Percentiles rank a stretch among this genome's conserved stretches.
These are phyloP conservation scores for Otocyon megalotis DNA, from an alignment of 2,113 vertebrate genomes.

Conservation along the genomic window DNA sequence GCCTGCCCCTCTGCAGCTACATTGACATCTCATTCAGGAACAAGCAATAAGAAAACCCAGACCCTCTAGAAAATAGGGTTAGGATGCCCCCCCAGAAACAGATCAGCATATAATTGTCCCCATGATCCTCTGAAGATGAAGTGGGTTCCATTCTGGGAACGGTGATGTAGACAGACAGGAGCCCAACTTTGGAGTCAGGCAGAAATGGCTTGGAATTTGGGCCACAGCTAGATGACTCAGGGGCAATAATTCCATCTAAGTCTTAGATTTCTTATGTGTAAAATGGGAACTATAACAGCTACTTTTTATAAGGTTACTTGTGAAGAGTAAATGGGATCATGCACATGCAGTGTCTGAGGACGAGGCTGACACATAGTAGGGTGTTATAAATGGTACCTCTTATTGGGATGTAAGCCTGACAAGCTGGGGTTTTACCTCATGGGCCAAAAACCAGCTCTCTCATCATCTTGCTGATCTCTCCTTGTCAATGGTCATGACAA, in stretches of 20 bases:
- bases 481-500: not conserved
- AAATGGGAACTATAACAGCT: not conserved
- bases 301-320: not conserved
- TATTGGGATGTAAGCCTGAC: not conserved
- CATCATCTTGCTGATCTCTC: not conserved
- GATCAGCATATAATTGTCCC: not conserved
- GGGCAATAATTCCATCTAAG: not conserved
- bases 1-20: not conserved
- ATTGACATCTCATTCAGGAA: not conserved
- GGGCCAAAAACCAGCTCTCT: not conserved
- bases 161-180: not conserved
- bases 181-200: not conserved
- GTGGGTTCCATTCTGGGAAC: not conserved
- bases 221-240: not conserved
- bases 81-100: not conserved
- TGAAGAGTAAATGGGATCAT: not conserved
- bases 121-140: not conserved
- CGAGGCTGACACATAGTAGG: not conserved
- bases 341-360: not conserved
- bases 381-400: not conserved
- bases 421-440: not conserved
- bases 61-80: not conserved
- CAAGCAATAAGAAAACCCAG: not conserved
- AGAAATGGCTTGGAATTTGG: not conserved
- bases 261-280: slow-evolving; percentile 1